Conservation (phyloP, 2,888 invertebrate genomes). For the Stenoptilia bipunctidactyla region DNA sequence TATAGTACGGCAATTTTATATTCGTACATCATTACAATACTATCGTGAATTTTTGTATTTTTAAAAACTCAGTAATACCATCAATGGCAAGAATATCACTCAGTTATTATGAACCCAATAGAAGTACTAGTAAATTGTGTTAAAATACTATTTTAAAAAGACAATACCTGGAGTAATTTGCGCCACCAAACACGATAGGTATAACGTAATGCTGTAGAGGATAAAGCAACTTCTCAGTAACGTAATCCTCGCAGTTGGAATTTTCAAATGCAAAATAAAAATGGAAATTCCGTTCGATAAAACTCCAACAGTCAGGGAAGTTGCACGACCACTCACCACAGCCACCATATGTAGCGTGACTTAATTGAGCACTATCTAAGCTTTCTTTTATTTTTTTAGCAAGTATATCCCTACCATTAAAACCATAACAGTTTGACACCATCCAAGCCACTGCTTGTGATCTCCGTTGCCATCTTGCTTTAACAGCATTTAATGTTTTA, state of each 20-base stretch:
- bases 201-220: conserved; percentile 48
- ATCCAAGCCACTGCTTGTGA: conserved; percentile 57
- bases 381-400: conserved; percentile 29
- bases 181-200: conserved; percentile 75
- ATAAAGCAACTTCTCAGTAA: conserved; percentile 21
- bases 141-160: background rate
- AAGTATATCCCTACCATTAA: conserved; percentile 30
- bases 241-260: conserved; percentile 53
- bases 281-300: conserved; percentile 73
- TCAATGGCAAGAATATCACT: too few relatives aligned
- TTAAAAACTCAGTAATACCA: too few relatives aligned
- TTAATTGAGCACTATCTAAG: conserved; percentile 23
- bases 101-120: too few relatives aligned
- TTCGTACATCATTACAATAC: too few relatives aligned
- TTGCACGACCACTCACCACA: conserved; percentile 55
- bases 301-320: conserved; percentile 26
- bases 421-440: conserved; percentile 42
- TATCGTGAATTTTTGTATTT: too few relatives aligned
- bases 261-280: conserved; percentile 83
- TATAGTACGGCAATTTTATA: too few relatives aligned
- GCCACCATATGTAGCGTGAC: conserved; percentile 65
- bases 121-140: too few relatives aligned
- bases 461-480: conserved; percentile 31
- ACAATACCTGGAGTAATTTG: conserved; percentile 21
- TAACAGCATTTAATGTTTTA: conserved; percentile 22